These are phyloP conservation scores for Plebejus melissa DNA, from an alignment of 2,888 invertebrate genomes.

Conservation along the genomic window DNA sequence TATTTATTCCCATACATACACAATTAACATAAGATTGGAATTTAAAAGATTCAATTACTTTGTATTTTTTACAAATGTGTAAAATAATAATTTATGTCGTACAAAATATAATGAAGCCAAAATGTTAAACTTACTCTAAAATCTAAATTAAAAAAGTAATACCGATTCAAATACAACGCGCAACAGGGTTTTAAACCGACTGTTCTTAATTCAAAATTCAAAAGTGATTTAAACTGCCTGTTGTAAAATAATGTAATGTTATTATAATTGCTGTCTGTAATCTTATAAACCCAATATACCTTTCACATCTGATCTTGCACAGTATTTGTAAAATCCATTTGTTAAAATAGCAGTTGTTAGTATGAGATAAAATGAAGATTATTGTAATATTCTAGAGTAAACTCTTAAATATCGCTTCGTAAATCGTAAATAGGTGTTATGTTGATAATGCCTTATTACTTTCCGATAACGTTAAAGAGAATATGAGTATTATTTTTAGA, in stretches of 20 bases:
- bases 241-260: conserved; percentile 47
- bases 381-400: conserved; percentile 56
- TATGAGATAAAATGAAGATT: conserved; percentile 49
- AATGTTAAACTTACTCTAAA: background rate
- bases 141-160: background rate
- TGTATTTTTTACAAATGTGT: conserved; percentile 22
- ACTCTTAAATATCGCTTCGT: conserved; percentile 63
- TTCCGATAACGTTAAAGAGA: conserved; percentile 59
- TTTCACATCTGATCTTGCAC: conserved; percentile 67
- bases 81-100: conserved; percentile 16
- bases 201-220: conserved; percentile 18
- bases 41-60: conserved; percentile 14
- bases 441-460: conserved; percentile 67
- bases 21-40: conserved; percentile 11
- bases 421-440: conserved; percentile 53
- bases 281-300: conserved; percentile 57
- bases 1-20: conserved; percentile 38
- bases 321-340: conserved; percentile 62
- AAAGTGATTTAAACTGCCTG: conserved; percentile 37
- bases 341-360: conserved; percentile 61
- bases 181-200: conserved; percentile 33
- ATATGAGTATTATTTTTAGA: conserved; percentile 78
- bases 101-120: conserved; percentile 23
- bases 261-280: conserved; percentile 45
- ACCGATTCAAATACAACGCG: conserved; percentile 9